These are phyloP conservation scores for Alcis repandata DNA, from an alignment of 2,888 invertebrate genomes.

Conservation along the genomic window DNA sequence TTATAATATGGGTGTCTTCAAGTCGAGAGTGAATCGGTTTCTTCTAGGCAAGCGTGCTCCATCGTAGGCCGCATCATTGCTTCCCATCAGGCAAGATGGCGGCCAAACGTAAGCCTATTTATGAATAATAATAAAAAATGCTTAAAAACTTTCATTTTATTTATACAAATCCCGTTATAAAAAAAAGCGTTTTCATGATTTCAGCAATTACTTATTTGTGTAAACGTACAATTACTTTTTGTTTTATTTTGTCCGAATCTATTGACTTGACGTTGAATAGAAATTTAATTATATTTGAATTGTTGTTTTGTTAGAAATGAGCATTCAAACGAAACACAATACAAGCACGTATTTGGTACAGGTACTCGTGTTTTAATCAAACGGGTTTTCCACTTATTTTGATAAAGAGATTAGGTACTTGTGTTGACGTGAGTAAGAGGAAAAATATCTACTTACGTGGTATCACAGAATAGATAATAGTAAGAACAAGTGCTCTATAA, in stretches of 20 bases:
- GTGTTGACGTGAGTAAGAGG: background rate
- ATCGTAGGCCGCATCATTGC: too few relatives aligned
- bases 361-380: background rate
- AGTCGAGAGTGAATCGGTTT: too few relatives aligned
- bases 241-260: constrained; percentile 12
- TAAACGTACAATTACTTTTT: background rate
- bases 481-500: too few relatives aligned
- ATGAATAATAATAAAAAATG: too few relatives aligned
- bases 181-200: too few relatives aligned
- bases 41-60: too few relatives aligned
- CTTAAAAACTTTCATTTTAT: too few relatives aligned
- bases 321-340: background rate
- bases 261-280: background rate
- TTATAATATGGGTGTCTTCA: too few relatives aligned
- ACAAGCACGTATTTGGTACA: background rate
- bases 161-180: too few relatives aligned
- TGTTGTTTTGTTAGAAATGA: background rate
- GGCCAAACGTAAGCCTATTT: too few relatives aligned
- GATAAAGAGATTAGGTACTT: background rate
- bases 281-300: constrained; percentile 2
- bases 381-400: background rate
- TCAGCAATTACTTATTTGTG: too few relatives aligned
- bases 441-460: background rate
- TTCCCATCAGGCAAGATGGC: too few relatives aligned
- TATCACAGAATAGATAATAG: background rate